Evolutionary conservation across 2,888 invertebrate species (phyloP).

Genomic region (Tubulanus polymorphus): DNA sequence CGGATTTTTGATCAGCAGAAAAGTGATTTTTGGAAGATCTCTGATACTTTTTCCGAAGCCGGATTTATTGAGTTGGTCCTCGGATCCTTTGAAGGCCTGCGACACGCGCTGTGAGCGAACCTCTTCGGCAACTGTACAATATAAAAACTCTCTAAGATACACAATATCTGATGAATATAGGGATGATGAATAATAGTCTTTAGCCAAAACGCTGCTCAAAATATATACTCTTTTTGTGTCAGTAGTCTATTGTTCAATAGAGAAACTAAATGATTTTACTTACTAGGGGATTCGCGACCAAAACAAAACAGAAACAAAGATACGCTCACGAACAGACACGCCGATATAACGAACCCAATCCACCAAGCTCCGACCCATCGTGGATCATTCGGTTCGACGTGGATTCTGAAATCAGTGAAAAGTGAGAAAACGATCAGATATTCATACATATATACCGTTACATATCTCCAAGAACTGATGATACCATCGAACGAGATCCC

Average conservation of each 20-base stretch:
- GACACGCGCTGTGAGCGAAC: constrained; percentile 26
- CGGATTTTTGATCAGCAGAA: constrained; percentile 27
- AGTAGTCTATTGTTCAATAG: not conserved
- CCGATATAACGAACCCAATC: constrained; percentile 70
- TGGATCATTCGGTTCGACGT: constrained; percentile 63
- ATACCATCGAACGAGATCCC: not conserved
- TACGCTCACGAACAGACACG: constrained; percentile 61
- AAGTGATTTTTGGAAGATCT: constrained; percentile 34
- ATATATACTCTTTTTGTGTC: no score
- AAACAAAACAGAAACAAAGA: constrained; percentile 65
- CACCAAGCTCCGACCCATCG: constrained; percentile 76
- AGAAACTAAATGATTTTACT: constrained; percentile 16
- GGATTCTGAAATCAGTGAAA: constrained; percentile 30
- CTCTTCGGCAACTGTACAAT: constrained; percentile 28
- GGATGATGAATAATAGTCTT: no score
- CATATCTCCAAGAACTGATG: no score
- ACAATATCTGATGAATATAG: no score
- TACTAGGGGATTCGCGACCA: constrained; percentile 64
- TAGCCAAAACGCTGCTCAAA: no score
- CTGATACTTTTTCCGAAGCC: constrained; percentile 13
- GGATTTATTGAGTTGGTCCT: constrained; percentile 9
- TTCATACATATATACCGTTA: not conserved
- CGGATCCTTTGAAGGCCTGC: constrained; percentile 28
- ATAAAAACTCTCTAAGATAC: no score
- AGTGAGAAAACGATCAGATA: not conserved